Conservation (phyloP, 2,113 vertebrate genomes). For the Centrocercus urophasianus region DNA sequence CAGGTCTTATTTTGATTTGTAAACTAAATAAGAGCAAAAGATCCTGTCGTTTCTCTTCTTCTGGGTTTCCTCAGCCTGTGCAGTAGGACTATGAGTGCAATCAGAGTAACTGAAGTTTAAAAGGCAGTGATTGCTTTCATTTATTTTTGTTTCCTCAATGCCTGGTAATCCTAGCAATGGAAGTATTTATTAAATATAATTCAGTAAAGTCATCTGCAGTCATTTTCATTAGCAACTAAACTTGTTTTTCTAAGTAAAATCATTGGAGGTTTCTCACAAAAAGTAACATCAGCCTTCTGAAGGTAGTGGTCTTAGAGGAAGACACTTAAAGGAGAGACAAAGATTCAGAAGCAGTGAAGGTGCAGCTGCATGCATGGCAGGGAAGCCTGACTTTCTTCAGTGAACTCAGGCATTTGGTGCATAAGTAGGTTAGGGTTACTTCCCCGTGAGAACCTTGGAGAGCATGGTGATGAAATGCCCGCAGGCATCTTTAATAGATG, state of each 20-base stretch:
- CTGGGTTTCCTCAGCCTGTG: background rate
- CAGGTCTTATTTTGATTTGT: background rate
- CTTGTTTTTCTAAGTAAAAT: background rate
- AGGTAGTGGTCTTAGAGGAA: background rate
- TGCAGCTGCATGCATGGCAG: background rate
- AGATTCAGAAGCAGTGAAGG: background rate
- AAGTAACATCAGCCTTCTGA: background rate
- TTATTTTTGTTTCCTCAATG: background rate
- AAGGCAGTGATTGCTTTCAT: background rate
- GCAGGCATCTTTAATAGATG: background rate
- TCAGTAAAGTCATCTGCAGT: background rate
- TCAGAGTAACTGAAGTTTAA: background rate
- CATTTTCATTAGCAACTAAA: background rate
- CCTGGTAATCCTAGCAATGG: background rate
- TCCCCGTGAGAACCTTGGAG: background rate
- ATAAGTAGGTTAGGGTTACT: background rate
- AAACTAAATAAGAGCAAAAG: background rate
- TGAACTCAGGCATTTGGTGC: rapidly evolving
- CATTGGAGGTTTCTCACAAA: background rate
- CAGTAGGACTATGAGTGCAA: background rate
- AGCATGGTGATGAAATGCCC: background rate
- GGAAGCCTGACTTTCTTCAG: background rate
- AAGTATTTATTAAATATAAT: background rate
- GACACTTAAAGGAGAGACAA: background rate
- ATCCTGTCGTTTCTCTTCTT: background rate